A percentile compares a stretch with the other conserved stretches of the same genome.
Conservation (phyloP, 1,140 invertebrate species). For the Hydropsyche tenuis region DNA sequence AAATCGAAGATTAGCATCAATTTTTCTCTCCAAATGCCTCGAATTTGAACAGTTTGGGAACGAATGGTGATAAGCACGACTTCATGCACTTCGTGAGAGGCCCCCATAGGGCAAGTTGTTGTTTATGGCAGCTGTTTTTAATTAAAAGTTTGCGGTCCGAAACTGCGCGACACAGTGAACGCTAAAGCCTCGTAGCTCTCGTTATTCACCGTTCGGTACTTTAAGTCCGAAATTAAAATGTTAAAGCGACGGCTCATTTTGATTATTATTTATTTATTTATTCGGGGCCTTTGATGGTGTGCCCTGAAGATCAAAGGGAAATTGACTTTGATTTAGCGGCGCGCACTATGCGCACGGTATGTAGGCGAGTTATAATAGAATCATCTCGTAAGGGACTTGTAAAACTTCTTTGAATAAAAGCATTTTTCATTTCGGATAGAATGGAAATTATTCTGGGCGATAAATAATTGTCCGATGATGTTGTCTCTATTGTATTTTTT, state of each 20-base stretch:
- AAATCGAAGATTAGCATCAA: too few relatives aligned
- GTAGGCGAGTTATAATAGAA: conserved; percentile 46
- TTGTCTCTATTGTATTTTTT: conserved; percentile 18
- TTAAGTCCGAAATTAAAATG: too few relatives aligned
- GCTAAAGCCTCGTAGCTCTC: too few relatives aligned
- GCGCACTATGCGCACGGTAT: conserved; percentile 14
- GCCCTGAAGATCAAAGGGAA: conserved; percentile 28
- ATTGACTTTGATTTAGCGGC: conserved; percentile 38
- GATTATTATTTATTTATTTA: neutral
- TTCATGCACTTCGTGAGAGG: conserved; percentile 26
- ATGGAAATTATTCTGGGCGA: conserved; percentile 18
- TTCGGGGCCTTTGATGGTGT: neutral
- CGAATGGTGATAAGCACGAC: neutral
- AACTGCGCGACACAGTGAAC: neutral
- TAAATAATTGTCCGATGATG: conserved; percentile 31
- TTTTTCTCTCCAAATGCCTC: too few relatives aligned
- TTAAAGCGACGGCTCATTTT: too few relatives aligned
- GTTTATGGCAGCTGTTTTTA: conserved; percentile 24
- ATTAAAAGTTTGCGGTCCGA: conserved; percentile 19
- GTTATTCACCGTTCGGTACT: too few relatives aligned
- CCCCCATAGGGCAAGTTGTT: conserved; percentile 26
- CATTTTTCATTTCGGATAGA: conserved; percentile 27
- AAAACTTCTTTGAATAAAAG: conserved; percentile 29
- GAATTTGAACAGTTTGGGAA: neutral
- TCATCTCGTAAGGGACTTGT: conserved; percentile 36